phyloP scores from a whole-genome alignment of 1,140 invertebrate genomes.

The Anoplophora glabripennis region DNA sequence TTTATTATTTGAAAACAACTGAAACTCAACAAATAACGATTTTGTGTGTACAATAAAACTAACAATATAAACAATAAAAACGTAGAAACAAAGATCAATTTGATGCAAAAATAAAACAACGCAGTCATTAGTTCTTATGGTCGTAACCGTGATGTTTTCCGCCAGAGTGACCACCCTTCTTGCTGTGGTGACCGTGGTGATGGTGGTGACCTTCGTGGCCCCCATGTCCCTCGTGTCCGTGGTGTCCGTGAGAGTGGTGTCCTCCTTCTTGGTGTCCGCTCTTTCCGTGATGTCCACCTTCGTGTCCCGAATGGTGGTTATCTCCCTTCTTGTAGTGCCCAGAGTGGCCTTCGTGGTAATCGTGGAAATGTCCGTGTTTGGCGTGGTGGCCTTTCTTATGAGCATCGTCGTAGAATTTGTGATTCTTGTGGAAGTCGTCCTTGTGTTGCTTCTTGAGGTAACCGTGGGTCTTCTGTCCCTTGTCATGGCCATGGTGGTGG shows the following conservation, averaged over 20 bases:
- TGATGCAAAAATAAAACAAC: too few relatives aligned
- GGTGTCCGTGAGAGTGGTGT: slow-evolving; percentile 69
- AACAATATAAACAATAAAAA: too few relatives aligned
- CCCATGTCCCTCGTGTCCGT: slow-evolving; percentile 65
- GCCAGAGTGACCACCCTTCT: slow-evolving; percentile 63
- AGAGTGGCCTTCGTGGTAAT: slow-evolving; percentile 64
- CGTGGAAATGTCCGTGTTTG: slow-evolving; percentile 68
- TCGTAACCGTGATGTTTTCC: too few relatives aligned
- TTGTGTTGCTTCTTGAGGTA: slow-evolving; percentile 80
- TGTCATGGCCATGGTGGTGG: slow-evolving; percentile 65
- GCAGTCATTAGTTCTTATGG: too few relatives aligned
- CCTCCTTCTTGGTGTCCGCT: slow-evolving; percentile 63
- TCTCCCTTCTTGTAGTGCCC: slow-evolving; percentile 67
- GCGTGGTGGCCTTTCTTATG: slow-evolving; percentile 73
- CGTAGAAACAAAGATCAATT: too few relatives aligned
- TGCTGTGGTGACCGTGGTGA: slow-evolving; percentile 68
- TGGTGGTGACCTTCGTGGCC: slow-evolving; percentile 71
- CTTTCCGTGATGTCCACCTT: slow-evolving; percentile 66
- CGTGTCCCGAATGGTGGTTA: slow-evolving; percentile 65
- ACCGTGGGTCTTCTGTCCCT: slow-evolving; percentile 67
- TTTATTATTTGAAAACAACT: too few relatives aligned
- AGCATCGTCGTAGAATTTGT: slow-evolving; percentile 75
- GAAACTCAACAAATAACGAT: too few relatives aligned
- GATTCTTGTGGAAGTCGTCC: slow-evolving; percentile 75
- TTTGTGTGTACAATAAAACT: too few relatives aligned